Base-by-base conservation (phyloP, 2,888 invertebrate genomes). In the Beris chalybata region DNA sequence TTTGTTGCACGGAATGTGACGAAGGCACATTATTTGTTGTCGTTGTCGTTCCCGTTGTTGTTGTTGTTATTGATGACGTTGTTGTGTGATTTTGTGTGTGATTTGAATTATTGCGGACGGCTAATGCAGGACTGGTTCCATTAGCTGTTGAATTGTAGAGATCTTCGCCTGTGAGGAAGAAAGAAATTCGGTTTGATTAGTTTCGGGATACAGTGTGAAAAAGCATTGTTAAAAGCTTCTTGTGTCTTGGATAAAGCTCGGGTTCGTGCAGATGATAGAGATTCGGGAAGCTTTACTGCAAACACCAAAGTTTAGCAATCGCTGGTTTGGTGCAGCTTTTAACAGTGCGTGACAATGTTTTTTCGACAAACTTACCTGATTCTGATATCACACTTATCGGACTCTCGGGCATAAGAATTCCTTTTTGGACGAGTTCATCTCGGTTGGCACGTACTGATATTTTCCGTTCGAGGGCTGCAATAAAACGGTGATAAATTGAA, bases 371-470 rank as follows among this genome's bases (percentile, higher is more conserved):
- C 87, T 87, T 79, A 92, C 92, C 89, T 82, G 85, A 88, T 86
- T 92, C 91, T 80, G 91, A 89, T 82, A 92, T 90, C 74, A 91
- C 89, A 74, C 91, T 87, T 77, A 90, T 85, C 73, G 92, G 91
- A 84, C 91, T 92, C 79, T 95, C 95, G 75, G 95, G 93, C 80
- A 93, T 82, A 73, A 97, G 86, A 76, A 97, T 95, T 78, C 97
- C 96, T 85, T 95, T 95, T 84, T 95, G 92, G 81, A 97, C 93
- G 85, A 97, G 87, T 82, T 97, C 97, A 83, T 97, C 96, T 83
- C 96, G 89, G 85, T 95, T 95, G 81, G 95, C 94, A 85, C 97
- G 91, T 86, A 97, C 93, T 83, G 96, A 97, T 85, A 97, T 96
- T 86, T 97, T 96, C 82, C 97, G 89, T 85, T 97, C 97, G 85